Percentiles rank a stretch among this genome's conserved stretches.
Evolutionary conservation across 1,140 invertebrate genomes (phyloP).

Genomic region (Gryon sp.): DNA sequence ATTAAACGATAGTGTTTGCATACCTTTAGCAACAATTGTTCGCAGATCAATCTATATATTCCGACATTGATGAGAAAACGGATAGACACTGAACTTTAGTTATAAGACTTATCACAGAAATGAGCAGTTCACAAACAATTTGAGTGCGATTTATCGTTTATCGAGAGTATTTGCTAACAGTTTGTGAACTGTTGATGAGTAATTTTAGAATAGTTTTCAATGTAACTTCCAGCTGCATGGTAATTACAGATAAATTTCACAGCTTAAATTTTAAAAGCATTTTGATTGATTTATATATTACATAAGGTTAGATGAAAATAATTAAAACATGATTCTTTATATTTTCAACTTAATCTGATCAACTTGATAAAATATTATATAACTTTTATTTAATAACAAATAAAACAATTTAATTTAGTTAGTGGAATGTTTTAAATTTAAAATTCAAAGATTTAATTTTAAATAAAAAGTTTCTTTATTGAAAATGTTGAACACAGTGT

Average conservation of each 20-base stretch:
- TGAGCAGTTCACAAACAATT: constrained; percentile 52
- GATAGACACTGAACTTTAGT: constrained; percentile 44
- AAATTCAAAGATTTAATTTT: no score
- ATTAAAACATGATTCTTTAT: no score
- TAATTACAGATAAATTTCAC: background rate
- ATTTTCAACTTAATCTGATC: no score
- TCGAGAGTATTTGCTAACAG: constrained; percentile 57
- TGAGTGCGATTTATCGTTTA: constrained; percentile 57
- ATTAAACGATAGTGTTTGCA: no score
- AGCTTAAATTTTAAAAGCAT: background rate
- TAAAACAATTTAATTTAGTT: no score
- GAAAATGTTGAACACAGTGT: no score
- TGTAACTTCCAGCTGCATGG: background rate
- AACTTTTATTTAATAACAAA: no score
- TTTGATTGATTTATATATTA: background rate
- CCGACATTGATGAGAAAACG: constrained; percentile 16
- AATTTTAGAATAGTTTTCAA: constrained; percentile 55
- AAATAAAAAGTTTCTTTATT: no score
- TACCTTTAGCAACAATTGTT: no score
- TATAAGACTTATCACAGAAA: constrained; percentile 45
- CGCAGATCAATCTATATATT: constrained; percentile 32
- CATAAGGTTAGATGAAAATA: no score
- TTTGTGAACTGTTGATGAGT: constrained; percentile 53
- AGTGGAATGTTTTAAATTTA: no score
- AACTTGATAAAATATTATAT: no score